A percentile compares a stretch with the other conserved stretches of the same genome.
Conservation (phyloP, 37 sponge, comb jelly and placozoan species). For the Geodia barretti region DNA sequence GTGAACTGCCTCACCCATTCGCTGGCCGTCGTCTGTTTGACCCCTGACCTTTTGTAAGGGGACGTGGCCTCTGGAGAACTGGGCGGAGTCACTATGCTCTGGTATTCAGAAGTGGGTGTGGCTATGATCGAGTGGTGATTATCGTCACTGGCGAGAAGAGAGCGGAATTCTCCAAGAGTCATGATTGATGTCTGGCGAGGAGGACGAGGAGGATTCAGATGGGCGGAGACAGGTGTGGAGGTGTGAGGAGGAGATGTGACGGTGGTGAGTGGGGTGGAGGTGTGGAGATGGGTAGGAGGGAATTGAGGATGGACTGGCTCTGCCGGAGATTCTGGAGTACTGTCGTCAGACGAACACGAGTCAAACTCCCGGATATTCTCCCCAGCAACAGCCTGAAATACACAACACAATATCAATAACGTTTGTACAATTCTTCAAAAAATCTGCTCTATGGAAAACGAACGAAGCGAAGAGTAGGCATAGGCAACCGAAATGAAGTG, state of each 20-base stretch:
- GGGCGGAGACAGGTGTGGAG: background rate
- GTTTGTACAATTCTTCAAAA: background rate
- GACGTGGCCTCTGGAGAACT: constrained; percentile 18
- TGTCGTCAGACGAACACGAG: background rate
- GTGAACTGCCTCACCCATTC: constrained; percentile 47
- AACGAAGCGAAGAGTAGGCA: too few relatives aligned
- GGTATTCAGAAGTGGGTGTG: background rate
- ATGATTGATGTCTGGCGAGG: too few relatives aligned
- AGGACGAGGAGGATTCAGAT: background rate
- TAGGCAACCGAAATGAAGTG: too few relatives aligned
- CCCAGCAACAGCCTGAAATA: background rate
- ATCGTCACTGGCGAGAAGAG: background rate
- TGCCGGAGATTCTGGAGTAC: background rate
- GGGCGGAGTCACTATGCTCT: constrained; percentile 5
- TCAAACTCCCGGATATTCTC: constrained; percentile 19
- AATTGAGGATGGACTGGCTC: background rate
- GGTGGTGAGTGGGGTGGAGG: background rate
- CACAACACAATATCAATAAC: background rate
- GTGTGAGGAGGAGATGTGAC: background rate
- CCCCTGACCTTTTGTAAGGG: background rate
- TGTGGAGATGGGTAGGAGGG: background rate
- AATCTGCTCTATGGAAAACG: background rate
- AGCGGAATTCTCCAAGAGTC: background rate
- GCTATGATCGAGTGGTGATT: background rate
- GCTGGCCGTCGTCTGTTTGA: constrained; percentile 27